Base-by-base conservation (phyloP, 2,113 vertebrate genomes). In the Ellobius talpinus region DNA sequence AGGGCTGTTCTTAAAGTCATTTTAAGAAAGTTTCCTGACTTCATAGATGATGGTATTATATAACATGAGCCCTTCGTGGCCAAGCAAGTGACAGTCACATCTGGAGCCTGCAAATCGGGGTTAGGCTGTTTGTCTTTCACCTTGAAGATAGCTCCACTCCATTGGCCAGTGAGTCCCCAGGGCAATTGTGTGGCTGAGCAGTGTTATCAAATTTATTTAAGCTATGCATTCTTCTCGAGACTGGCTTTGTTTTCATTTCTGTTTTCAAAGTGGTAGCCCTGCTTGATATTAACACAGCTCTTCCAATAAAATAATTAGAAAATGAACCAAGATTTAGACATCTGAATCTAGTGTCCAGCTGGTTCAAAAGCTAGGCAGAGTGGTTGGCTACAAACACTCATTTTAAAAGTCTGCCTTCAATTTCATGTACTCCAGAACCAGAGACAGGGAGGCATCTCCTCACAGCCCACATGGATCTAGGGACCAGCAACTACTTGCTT, bases 1-100 rank as follows among this genome's bases (percentile, higher is more conserved):
- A 99, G 99, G 98, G 93, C 92, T 98, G 98, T 98, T 98, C 98
- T 98, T 98, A 98, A 98, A 98, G 99, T 99, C 98, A 99, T 99
- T 99, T 99, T 99, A 99, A 99, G 98, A 99, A 98, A 99, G 98
- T 99, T 99, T 98, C 97, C 94, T 97, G 98, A 98, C 98, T 98
- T 99, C 98, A 98, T 96, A 98, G 98, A 98, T 98, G 98, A 98
- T 92, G 97, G 92, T 98, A 98, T 99, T 98, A 98, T 98, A 99
- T 99, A 99, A 98, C 97, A 95, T 61, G 17, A 97, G 93, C 87
- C 96, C 93, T 97, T 97, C 95, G 58, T 74, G 98, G 97, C 95
- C 98, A 98, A 98, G 98, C 98, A 98, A 98, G 98, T 98, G 97
- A 97, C 98, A 98, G 93, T 89, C 95, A 95, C 96, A 98, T 99